Evolutionary conservation across 2,888 invertebrate genomes (phyloP).

Genomic region (Pachydiplax longipennis): DNA sequence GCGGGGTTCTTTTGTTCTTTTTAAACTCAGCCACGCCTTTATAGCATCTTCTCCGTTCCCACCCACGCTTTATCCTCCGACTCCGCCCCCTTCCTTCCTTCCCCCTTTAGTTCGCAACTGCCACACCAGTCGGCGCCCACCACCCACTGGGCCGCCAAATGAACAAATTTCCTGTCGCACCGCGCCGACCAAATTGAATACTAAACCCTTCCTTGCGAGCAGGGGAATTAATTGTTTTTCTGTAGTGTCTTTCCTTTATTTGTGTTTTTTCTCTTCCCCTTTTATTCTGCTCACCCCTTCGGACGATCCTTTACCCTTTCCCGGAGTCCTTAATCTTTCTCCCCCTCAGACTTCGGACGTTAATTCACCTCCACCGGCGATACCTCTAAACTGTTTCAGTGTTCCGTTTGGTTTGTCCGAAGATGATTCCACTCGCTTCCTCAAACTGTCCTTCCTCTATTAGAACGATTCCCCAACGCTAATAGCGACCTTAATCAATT

Average conservation of each 20-base stretch:
- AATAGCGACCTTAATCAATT: not conserved
- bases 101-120: not conserved
- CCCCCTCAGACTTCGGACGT: not conserved
- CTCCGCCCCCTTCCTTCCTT: not conserved
- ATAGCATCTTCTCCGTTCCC: not conserved
- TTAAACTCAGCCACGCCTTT: conserved; percentile 10
- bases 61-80: not conserved
- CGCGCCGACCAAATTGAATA: conserved; percentile 41
- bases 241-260: not conserved
- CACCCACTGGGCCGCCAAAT: conserved; percentile 39
- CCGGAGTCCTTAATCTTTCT: not conserved
- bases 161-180: conserved; percentile 45
- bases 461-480: not conserved
- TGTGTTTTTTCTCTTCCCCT: not conserved
- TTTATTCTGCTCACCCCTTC: not conserved
- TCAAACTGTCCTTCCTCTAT: not conserved
- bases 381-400: not conserved
- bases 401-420: not conserved
- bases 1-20: not conserved
- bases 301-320: not conserved
- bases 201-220: conserved; percentile 40
- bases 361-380: not conserved
- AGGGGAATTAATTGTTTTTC: conserved; percentile 44
- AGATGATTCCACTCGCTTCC: not conserved
- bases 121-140: conserved; percentile 34